Percentiles rank a stretch among this genome's conserved stretches.
Conservation (phyloP, 2,888 invertebrate species). For the Ichneumoninae sp. region DNA sequence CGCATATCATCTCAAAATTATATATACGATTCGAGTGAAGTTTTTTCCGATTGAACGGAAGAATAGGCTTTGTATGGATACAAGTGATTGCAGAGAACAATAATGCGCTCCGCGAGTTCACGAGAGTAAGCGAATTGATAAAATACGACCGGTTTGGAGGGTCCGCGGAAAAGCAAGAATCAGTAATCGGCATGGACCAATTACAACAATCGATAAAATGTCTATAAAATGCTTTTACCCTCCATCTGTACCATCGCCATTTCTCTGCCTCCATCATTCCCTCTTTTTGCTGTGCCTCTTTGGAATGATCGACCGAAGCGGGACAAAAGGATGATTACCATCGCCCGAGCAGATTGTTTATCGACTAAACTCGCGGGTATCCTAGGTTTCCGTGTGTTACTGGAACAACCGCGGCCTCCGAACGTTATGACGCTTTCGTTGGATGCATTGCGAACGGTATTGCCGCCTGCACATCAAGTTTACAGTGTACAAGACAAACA, state of each 20-base stretch:
- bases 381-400: constrained; percentile 58
- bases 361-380: constrained; percentile 65
- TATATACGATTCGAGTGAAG: not conserved
- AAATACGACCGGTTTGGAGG: constrained; percentile 20
- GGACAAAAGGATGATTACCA: constrained; percentile 58
- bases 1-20: constrained; percentile 31
- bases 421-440: constrained; percentile 3
- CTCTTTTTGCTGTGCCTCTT: constrained; percentile 19
- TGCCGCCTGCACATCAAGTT: not conserved
- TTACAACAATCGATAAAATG: constrained; percentile 63
- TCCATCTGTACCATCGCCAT: constrained; percentile 18
- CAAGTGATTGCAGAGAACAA: constrained; percentile 54
- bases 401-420: constrained; percentile 4
- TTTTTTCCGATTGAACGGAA: not conserved
- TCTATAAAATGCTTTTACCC: constrained; percentile 42
- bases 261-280: not conserved
- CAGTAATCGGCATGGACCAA: constrained; percentile 68
- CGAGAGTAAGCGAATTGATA: constrained; percentile 59
- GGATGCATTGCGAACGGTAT: constrained; percentile 14
- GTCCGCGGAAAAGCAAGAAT: constrained; percentile 50
- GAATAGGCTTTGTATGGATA: constrained; percentile 21
- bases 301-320: constrained; percentile 51
- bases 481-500: not conserved
- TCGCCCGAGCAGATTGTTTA: constrained; percentile 60
- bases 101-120: constrained; percentile 26